Conservation (phyloP, 2,888 invertebrate genomes). For the Lasioglossum villosulum region DNA sequence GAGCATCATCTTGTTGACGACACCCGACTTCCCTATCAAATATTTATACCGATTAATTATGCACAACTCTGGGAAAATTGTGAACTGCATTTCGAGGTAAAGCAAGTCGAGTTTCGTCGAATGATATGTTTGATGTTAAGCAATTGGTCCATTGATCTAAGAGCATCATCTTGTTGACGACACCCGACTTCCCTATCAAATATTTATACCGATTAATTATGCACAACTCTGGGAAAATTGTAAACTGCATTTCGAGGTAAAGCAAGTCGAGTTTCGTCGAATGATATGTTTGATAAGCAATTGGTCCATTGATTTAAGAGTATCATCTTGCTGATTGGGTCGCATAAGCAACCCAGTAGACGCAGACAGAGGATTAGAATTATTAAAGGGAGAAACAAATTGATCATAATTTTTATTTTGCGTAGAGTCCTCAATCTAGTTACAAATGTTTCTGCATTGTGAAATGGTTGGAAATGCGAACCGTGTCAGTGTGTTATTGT, state of each 20-base stretch:
- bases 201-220: background rate
- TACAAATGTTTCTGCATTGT: background rate
- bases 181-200: background rate
- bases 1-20: background rate
- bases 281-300: background rate
- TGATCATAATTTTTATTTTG: no score
- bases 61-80: background rate
- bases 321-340: no score
- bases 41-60: background rate
- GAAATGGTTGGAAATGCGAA: background rate
- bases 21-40: background rate
- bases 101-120: background rate
- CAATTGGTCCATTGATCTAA: no score
- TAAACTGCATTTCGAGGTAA: background rate
- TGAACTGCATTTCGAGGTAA: background rate
- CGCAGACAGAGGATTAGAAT: no score
- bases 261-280: background rate
- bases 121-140: background rate
- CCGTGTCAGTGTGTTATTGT: background rate
- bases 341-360: no score
- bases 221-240: background rate
- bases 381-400: no score
- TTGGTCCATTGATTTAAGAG: no score
- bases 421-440: background rate
- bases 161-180: background rate